Base-by-base conservation (phyloP, 2,797 vertebrate species). In the Cirrhinus mrigala region DNA sequence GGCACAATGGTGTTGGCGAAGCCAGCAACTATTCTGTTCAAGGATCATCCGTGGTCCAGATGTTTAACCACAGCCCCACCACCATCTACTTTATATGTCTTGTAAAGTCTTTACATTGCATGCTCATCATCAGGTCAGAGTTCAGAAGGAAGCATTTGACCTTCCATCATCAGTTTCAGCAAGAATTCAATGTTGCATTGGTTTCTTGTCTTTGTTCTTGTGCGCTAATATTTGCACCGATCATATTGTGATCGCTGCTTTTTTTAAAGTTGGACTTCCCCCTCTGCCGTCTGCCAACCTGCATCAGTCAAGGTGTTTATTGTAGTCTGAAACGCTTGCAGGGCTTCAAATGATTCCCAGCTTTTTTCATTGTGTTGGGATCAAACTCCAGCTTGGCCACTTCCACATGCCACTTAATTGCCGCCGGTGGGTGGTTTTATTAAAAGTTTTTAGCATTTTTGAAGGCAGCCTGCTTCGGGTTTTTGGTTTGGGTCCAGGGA, bases 381-480 rank as follows among this genome's bases (percentile, higher is more conserved):
- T 90, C 85, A 88, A 76, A 91, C 90, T 88, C 71, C 85, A 87
- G 84, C 40, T 33, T 52, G 58, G 70, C 88, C 90, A 92, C 93
- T 94, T 94, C 93, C 94, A 93, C 90, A 89, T 86, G 79, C n/a
- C 69, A 27, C 64, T 90, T 94, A 93, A 94, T 94, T 91, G 90
- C 90, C 86, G 88, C 89, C 60, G 54, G 92, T 93, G 91, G 92
- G 92, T 91, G 94, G 91, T 91, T 91, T 90, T 90, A 92, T 91
- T 94, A 91, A 93, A 92, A 83, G 82, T 91, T 87, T 90, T 90
- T 82, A 54, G 66, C 77, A 82, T 83, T 90, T 91, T 92, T 93
- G 91, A 92, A 87, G 85, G 76, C 91, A 91, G 90, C 90, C 89
- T 83, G 50, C 54, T 91, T 89, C 87, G 56, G 91, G 90, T 89